A percentile compares a stretch with the other conserved stretches of the same genome.
Evolutionary conservation across 2,888 invertebrate genomes (phyloP).

Genomic region (Lepidocyrtinus sp.): DNA sequence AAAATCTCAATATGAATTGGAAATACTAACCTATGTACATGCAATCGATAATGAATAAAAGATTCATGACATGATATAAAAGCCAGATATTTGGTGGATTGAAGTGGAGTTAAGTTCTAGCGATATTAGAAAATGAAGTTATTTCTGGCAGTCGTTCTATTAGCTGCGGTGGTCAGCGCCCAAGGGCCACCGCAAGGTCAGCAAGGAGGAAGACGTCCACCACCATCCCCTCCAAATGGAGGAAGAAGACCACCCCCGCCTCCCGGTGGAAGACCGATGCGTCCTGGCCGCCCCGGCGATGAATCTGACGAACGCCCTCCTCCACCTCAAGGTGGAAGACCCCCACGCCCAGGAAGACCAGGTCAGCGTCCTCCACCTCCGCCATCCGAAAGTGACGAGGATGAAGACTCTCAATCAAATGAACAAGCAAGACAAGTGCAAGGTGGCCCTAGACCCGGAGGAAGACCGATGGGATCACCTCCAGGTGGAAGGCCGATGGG

Average conservation of each 20-base stretch:
- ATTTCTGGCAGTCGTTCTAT: constrained; percentile 17
- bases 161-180: constrained; percentile 28
- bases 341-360: constrained; percentile 9
- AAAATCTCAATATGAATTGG: too few species aligned
- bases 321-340: background rate
- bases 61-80: too few species aligned
- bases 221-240: background rate
- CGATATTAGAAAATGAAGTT: constrained; percentile 34
- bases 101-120: background rate
- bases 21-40: too few species aligned
- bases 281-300: background rate
- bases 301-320: background rate
- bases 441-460: background rate
- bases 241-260: too few species aligned
- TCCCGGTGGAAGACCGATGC: background rate
- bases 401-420: background rate
- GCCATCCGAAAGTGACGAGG: background rate
- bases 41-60: too few species aligned
- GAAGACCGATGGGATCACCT: constrained; percentile 16
- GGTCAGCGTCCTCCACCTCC: constrained; percentile 19
- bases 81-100: too few species aligned
- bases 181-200: constrained; percentile 23
- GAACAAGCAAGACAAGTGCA: too few species aligned
- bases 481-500: background rate
- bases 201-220: background rate